Base-by-base conservation (phyloP, 2,888 invertebrate genomes). In the Diploptera punctata region DNA sequence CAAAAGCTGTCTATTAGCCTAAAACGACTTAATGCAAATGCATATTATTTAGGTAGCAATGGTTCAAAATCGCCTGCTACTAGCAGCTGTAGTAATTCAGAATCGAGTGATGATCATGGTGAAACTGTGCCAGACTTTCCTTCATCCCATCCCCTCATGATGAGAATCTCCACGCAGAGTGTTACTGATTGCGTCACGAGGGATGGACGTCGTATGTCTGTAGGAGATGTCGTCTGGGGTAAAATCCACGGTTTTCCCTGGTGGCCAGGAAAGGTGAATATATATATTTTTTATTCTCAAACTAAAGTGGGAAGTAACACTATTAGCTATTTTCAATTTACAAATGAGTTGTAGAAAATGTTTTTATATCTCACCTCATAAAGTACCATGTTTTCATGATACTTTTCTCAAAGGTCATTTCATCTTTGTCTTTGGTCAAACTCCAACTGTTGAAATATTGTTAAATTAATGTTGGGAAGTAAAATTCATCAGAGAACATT, bases 201-300 rank as follows among this genome's bases (percentile, higher is more conserved):
- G 7, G 86, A 84, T 75, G 88, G 88, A 76, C 83, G 80, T 29
- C 79, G 84, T 71, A 86, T 91, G 78, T 85, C 88, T 19, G 88
- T 89, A 0, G 94, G 94, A 0, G 94, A 94, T 81, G 90, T 95
- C 67, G 92, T 95, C 3, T 95, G 95, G 95, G 95, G 94, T 0
- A 94, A 95, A 82, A 90, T 94, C 60, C 90, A 90, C 75, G 94
- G 93, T 1, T 94, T 93, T 80, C 94, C 94, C 0, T 95, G 94
- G 94, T 95, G 95, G 95, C 94, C 95, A 0, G 94, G 93, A 19
- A 89, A 91, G 81, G 91, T 93, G 73, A 70, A 77, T 52, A 38
- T 43, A 18, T 18, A 10, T 61, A 57, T n/a, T n/a, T n/a, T n/a
- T n/a, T n/a, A n/a, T n/a, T n/a, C n/a, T n/a, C n/a, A n/a, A n/a